Evolutionary conservation across 2,113 vertebrate genomes (phyloP), one percentile per base, ranked within the genome.

Genomic region (Girardinichthys multiradiatus): DNA sequence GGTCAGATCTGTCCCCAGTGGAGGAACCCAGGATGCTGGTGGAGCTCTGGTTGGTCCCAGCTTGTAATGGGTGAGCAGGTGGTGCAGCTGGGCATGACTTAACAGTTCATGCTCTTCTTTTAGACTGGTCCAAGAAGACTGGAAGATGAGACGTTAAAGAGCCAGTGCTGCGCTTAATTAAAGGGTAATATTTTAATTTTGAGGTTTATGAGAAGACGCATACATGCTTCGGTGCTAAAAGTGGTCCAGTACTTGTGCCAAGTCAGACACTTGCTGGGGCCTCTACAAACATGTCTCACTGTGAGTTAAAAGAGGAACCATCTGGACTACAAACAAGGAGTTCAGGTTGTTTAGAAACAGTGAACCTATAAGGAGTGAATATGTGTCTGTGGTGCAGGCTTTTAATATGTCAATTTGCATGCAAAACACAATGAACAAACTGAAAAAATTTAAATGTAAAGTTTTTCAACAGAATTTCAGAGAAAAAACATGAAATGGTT

Each of bases 11-110:
- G 95, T 95, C 76, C 94, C 94, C 21, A 94, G 82, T 0, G 92
- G 94, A 73, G 96, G 95, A 57, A 93, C 91, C 96, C 96, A 97
- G 60, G 92, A 91, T 15, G 93, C 87, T 0, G 96, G 96, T 2
- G 95, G 89, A 1, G 94, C 94, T 30, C 94, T 93, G 39, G 95
- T 94, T 51, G 95, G 95, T 63, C 96, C 96, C 87, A 97, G 82
- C 74, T 96, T 96, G 87, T 98, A 98, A 85, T 97, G 94, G 70
- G 93, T 95, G 73, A 98, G 95, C 68, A 98, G 90, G 64, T 98
- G 96, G 86, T 97, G 95, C 68, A 98, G 92, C 90, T 98, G 96
- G 64, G 95, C 87, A 4, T 95, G 90, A 35, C 93, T 96, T 86
- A 98, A 79, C 37, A 95, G 93, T 7, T 88, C 79, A 68, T 97